Evolutionary conservation across 2,113 vertebrate genomes (phyloP).

Genomic region (Tylochromis polylepis): DNA sequence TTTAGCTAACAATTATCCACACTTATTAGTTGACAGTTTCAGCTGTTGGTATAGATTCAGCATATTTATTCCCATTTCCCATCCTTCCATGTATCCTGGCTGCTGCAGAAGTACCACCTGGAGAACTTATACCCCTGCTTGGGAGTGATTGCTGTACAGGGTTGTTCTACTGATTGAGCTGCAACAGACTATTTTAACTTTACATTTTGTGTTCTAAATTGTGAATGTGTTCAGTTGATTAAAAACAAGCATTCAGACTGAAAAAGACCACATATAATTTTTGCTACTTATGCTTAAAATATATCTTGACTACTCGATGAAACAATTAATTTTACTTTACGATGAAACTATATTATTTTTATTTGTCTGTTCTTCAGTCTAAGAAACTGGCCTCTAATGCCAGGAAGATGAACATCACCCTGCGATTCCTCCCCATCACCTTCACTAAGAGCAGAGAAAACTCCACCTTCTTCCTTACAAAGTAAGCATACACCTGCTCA

Average conservation of each 20-base stretch:
- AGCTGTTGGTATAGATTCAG: not conserved
- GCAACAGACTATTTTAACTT: not conserved
- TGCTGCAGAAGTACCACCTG: not conserved
- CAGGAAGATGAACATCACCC: slow-evolving; percentile 75
- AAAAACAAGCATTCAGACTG: not conserved
- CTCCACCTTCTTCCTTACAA: slow-evolving; percentile 77
- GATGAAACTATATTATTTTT: not conserved
- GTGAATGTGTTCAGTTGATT: not conserved
- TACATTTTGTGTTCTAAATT: not conserved
- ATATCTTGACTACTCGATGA: not conserved
- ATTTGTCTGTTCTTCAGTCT: slow-evolving; percentile 60
- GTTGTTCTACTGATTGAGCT: not conserved
- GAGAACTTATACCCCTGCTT: not conserved
- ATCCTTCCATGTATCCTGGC: not conserved
- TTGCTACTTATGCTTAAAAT: not conserved
- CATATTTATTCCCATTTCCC: not conserved
- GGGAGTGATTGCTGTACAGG: not conserved
- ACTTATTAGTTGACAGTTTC: not conserved
- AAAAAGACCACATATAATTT: not conserved
- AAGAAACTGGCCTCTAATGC: slow-evolving; percentile 77
- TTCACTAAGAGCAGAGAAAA: slow-evolving; percentile 89
- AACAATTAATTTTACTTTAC: not conserved
- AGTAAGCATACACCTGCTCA: slow-evolving; percentile 66
- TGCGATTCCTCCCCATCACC: slow-evolving; percentile 82
- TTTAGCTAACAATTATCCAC: not conserved